Evolutionary conservation across 2,888 invertebrate species (phyloP).

Genomic region (Drosophila siamana): DNA sequence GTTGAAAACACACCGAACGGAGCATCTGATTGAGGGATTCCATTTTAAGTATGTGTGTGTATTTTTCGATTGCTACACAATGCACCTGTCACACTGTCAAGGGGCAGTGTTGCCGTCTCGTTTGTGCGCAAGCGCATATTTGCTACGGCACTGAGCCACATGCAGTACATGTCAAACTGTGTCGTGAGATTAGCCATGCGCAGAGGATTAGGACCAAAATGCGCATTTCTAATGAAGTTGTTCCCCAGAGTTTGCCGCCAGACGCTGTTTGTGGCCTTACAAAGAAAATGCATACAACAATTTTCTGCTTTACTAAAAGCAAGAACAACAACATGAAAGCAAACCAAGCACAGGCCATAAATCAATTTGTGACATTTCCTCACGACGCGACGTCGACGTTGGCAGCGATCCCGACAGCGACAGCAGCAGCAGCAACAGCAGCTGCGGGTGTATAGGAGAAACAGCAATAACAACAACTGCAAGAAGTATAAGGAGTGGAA

Average conservation of each 20-base stretch:
- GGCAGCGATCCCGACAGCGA: conserved; percentile 26
- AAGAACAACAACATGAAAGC: conserved; percentile 37
- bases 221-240: conserved; percentile 78
- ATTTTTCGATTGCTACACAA: conserved; percentile 10
- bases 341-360: conserved; percentile 64
- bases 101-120: conserved; percentile 17
- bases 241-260: conserved; percentile 45
- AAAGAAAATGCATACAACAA: conserved; percentile 58
- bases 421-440: conserved; percentile 51
- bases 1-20: conserved; percentile 6
- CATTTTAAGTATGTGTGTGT: neutral
- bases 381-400: conserved; percentile 54
- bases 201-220: conserved; percentile 60
- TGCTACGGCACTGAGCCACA: conserved; percentile 32
- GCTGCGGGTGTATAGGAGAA: conserved; percentile 52
- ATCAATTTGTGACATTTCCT: conserved; percentile 81
- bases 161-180: conserved; percentile 55
- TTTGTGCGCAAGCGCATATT: conserved; percentile 30
- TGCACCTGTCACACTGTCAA: conserved; percentile 56
- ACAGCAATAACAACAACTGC: conserved; percentile 24
- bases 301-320: conserved; percentile 40
- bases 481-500: conserved; percentile 21
- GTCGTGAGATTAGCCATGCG: conserved; percentile 55
- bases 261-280: conserved; percentile 18
- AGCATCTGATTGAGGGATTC: conserved; percentile 1